Base-by-base conservation (phyloP, 1,140 invertebrate species). In the Berghia stephanieae region DNA sequence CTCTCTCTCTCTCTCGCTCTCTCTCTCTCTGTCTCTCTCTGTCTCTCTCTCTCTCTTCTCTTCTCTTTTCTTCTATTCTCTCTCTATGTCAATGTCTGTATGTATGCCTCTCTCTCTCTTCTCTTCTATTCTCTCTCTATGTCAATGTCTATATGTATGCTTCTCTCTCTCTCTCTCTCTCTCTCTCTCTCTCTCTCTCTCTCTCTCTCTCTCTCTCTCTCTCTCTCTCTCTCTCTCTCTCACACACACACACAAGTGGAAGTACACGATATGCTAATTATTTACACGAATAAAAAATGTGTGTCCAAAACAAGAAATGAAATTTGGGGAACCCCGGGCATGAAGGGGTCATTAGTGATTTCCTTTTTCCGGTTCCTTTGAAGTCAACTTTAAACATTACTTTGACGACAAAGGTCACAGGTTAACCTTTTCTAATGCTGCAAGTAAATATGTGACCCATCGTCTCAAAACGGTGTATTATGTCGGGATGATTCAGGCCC, bases 41-140 rank as follows among this genome's bases (percentile, higher is more conserved):
- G n/a, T 57, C 55, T 57, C 55, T 57, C 55, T 57, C 55, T 57
- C 55, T 57, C 55, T 57, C 55, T 57, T 31, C 34, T 31, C 18
- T 31, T 57, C 55, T 57, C 55, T 57, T 31, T 57, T 31, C 34
- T 31, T 31, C 55, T 57, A n/a, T 5, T 31, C 34, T 16, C 34
- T 31, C 16, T 13, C n/a, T n/a, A 49, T 13, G 13, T n/a, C 46
- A 13, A 16, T 49, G 13, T 16, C 46, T n/a, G 13, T 13, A 49
- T 13, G n/a, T 49, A n/a, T 49, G 13, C 13, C n/a, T 13, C 46
- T 49, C 13, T 16, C n/a, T n/a, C n/a, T 31, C 3, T 31, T 57
- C 55, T 16, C 55, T 57, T 31, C 34, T 31, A 24, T 31, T 16
- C 55, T 57, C 55, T 57, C 55, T 57, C 55, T 57, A n/a, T 57